These are phyloP conservation scores for Halictus quadricinctus DNA, from an alignment of 2,888 invertebrate genomes.

Conservation along the genomic window DNA sequence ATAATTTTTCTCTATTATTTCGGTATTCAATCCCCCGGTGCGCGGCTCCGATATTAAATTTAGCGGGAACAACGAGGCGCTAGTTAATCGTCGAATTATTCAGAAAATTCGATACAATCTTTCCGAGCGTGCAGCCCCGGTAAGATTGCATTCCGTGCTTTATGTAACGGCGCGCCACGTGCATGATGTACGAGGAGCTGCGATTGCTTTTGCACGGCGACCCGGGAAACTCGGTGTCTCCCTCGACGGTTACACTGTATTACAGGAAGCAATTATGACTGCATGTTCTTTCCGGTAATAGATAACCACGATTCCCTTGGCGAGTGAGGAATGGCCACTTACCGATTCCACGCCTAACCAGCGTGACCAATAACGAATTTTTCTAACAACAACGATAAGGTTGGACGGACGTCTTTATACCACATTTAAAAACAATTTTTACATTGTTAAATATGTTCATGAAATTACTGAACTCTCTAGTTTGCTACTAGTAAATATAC, in stretches of 20 bases:
- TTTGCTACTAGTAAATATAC: too few relatives aligned
- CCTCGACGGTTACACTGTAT: slow-evolving; percentile 46
- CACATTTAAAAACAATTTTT: too few relatives aligned
- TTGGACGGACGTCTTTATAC: too few relatives aligned
- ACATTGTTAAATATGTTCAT: too few relatives aligned
- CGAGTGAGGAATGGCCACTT: slow-evolving; percentile 16
- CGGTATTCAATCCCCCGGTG: background rate
- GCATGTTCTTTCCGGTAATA: slow-evolving; percentile 58
- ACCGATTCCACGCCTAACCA: slow-evolving; percentile 1
- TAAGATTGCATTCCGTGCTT: slow-evolving; percentile 48
- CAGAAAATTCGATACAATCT: slow-evolving; percentile 46
- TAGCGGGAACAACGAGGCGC: background rate
- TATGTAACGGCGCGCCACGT: slow-evolving; percentile 27
- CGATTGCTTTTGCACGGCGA: slow-evolving; percentile 50
- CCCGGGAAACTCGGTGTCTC: slow-evolving; percentile 53
- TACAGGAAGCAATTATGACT: slow-evolving; percentile 61
- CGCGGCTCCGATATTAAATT: slow-evolving; percentile 5
- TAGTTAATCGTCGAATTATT: slow-evolving; percentile 37
- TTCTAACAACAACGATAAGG: background rate
- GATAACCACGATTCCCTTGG: slow-evolving; percentile 40
- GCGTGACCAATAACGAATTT: background rate
- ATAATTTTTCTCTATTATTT: background rate
- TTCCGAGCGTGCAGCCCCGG: slow-evolving; percentile 15
- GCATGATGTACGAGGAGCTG: slow-evolving; percentile 52
- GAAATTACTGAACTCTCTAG: too few relatives aligned